Evolutionary conservation across 2,888 invertebrate species (phyloP).

Genomic region (Orchesella flavescens): DNA sequence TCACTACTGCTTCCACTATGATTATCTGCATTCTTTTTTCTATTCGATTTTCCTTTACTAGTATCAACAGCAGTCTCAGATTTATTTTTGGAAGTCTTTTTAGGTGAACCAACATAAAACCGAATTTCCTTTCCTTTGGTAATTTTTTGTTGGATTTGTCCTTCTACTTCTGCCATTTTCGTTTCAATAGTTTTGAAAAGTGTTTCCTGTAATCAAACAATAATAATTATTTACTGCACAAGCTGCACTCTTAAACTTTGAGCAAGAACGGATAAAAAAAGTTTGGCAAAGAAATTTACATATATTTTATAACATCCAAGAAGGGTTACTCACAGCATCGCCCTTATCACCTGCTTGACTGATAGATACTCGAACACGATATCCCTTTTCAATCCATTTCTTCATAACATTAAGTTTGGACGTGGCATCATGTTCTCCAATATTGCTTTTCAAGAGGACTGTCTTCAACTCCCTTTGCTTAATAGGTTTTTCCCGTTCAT

Average conservation of each 20-base stretch:
- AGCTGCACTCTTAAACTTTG: too few species aligned
- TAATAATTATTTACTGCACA: too few species aligned
- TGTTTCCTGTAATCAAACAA: constrained; percentile 55
- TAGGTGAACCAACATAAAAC: constrained; percentile 67
- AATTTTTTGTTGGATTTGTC: constrained; percentile 66
- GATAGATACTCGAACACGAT: constrained; percentile 62
- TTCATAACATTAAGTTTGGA: constrained; percentile 62
- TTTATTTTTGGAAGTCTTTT: constrained; percentile 13
- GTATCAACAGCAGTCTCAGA: neutral
- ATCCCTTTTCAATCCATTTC: constrained; percentile 66
- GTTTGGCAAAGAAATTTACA: neutral
- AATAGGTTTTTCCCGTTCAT: constrained; percentile 10
- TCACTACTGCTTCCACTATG: constrained; percentile 6
- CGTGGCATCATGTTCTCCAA: constrained; percentile 62
- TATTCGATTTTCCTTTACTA: neutral
- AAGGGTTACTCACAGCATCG: constrained; percentile 55
- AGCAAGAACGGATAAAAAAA: too few species aligned
- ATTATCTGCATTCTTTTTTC: neutral
- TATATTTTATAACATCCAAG: neutral
- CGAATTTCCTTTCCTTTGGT: constrained; percentile 66
- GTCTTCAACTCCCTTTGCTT: constrained; percentile 68
- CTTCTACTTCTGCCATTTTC: constrained; percentile 46
- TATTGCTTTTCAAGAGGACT: constrained; percentile 63
- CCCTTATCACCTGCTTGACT: constrained; percentile 62
- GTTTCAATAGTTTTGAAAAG: constrained; percentile 65